phyloP scores from a whole-genome alignment of 2,888 invertebrate genomes.

The Lordiphosa fenestrarum region DNA sequence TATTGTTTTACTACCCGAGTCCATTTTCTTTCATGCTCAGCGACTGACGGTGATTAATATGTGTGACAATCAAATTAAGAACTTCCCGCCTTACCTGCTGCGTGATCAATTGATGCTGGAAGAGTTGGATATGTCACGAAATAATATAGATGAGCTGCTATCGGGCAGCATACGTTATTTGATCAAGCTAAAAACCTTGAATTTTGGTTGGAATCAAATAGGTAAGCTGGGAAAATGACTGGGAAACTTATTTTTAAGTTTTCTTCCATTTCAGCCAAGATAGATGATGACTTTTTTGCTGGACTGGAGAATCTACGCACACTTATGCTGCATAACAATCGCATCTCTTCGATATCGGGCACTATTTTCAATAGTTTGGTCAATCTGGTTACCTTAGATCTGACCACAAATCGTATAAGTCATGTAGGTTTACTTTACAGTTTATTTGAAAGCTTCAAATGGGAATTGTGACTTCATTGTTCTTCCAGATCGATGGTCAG shows the following conservation, averaged over 20 bases:
- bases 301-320: conserved; percentile 73
- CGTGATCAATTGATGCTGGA: conserved; percentile 82
- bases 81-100: conserved; percentile 81
- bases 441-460: too few species aligned
- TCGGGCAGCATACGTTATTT: conserved; percentile 82
- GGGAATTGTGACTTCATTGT: background rate
- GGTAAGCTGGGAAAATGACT: conserved; percentile 29
- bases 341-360: conserved; percentile 78
- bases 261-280: conserved; percentile 51
- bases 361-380: conserved; percentile 73
- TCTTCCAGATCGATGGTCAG: conserved; percentile 74
- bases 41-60: conserved; percentile 78
- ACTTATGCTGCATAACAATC: conserved; percentile 81
- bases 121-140: conserved; percentile 85
- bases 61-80: conserved; percentile 80
- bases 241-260: too few species aligned
- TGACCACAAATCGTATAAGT: conserved; percentile 78
- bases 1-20: conserved; percentile 81
- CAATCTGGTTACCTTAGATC: conserved; percentile 72
- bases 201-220: conserved; percentile 84
- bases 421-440: conserved; percentile 49
- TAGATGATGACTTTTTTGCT: conserved; percentile 76
- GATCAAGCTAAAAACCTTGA: conserved; percentile 82
- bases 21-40: conserved; percentile 81
- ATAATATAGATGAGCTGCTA: conserved; percentile 82